Evolutionary conservation across 2,113 vertebrate genomes (phyloP), one percentile per base, ranked within the genome.

Genomic region (Hippocampus barbouri): DNA sequence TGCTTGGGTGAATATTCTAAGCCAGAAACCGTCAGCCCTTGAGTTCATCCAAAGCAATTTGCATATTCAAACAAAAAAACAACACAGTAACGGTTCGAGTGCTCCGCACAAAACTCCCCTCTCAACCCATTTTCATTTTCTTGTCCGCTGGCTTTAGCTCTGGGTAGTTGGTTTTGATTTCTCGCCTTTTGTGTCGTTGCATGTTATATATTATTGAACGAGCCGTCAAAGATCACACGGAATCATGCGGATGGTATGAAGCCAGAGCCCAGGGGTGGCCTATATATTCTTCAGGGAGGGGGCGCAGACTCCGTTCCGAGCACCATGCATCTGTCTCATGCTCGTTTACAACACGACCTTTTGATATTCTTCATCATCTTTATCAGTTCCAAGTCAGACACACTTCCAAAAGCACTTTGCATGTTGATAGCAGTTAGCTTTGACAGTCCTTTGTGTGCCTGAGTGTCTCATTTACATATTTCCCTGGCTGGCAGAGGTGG

Each of bases 391-490:
- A 66, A 4, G 38, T 73, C 60, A 66, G 18, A 9, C 7, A 10
- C 40, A 15, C 59, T 67, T 54, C 49, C 72, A 82, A 83, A 71
- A 66, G 25, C 70, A 70, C 51, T 53, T 12, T 21, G 38, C 62
- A 15, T n/a, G 63, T 14, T 43, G 21, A 65, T 65, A 65, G 43
- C 63, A 25, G 40, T 65, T 15, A 43, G 34, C 23, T 65, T n/a
- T 25, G 56, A 69, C 27, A 23, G 20, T 64, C 9, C 18, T 53
- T 20, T 16, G 4, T 62, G 51, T 21, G 8, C 57, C 56, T 45
- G 63, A 53, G 12, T 51, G 20, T 41, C 25, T 43, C 76, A 84
- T 85, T 85, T 85, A 84, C 85, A 83, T 85, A 81, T 78, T 76
- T 79, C 45, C 49, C 57, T 73, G 73, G 49, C 73, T 70, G 77